Conservation (phyloP, 2,797 vertebrate genomes). For the Lithobates pipiens region DNA sequence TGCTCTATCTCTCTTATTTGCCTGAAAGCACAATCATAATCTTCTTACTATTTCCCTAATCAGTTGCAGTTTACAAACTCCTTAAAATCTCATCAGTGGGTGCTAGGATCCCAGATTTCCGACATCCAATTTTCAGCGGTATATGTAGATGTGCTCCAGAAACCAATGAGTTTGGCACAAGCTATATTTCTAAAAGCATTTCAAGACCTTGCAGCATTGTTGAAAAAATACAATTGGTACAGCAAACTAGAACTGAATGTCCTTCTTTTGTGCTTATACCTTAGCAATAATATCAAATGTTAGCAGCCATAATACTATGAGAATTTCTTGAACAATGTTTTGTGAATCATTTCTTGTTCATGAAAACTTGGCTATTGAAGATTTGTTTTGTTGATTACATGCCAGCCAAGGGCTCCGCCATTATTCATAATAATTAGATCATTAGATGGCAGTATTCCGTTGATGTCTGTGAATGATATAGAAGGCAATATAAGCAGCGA, state of each 20-base stretch:
- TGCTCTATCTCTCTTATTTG: too few species aligned
- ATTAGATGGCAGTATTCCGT: conserved; percentile 16
- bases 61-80: too few species aligned
- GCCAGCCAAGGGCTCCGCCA: not conserved
- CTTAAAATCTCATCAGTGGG: not conserved
- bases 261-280: not conserved
- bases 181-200: too few species aligned
- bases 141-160: not conserved
- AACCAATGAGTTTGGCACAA: not conserved
- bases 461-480: conserved; percentile 16
- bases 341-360: not conserved
- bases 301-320: not conserved
- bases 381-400: conserved; percentile 6
- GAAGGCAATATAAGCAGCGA: not conserved
- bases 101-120: not conserved
- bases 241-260: not conserved
- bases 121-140: not conserved
- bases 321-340: not conserved
- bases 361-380: not conserved
- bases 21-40: too few species aligned
- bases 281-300: not conserved
- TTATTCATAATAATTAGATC: conserved; percentile 22
- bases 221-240: not conserved
- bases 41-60: too few species aligned
- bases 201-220: not conserved